phyloP scores from a whole-genome alignment of 2,113 vertebrate genomes.

The Megalops atlanticus region DNA sequence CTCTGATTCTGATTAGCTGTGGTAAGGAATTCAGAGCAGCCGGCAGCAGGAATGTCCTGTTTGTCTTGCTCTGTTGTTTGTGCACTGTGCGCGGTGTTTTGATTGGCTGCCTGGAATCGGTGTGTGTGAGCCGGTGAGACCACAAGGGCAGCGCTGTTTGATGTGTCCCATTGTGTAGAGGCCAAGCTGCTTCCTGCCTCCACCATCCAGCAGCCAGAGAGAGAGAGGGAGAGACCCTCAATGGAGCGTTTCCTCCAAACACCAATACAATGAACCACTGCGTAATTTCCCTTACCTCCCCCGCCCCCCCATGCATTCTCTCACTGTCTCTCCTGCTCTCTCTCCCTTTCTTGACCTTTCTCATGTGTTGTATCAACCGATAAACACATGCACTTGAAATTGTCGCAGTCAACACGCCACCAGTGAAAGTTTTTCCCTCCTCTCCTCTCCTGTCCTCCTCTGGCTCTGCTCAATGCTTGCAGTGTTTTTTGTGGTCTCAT shows the following conservation, averaged over 20 bases:
- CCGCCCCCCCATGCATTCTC: conserved; percentile 17
- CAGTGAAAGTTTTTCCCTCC: no score
- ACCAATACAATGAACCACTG: conserved; percentile 71
- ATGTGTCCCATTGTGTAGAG: conserved; percentile 78
- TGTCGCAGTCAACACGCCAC: no score
- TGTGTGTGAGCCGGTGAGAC: conserved; percentile 43
- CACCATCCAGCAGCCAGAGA: conserved; percentile 48
- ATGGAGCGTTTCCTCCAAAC: conserved; percentile 70
- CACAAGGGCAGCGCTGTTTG: conserved; percentile 68
- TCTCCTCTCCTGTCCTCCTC: neutral
- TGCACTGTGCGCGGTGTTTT: conserved; percentile 48
- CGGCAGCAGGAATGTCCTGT: conserved; percentile 81
- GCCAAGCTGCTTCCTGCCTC: conserved; percentile 76
- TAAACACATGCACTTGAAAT: neutral
- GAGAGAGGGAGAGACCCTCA: conserved; percentile 57
- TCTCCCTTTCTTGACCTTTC: neutral
- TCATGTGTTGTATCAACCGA: neutral
- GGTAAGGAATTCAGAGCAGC: conserved; percentile 74
- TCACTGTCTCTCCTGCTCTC: neutral
- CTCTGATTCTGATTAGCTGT: conserved; percentile 70
- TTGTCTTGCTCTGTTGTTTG: conserved; percentile 71
- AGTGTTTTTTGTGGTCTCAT: conserved; percentile 7
- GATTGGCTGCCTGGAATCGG: conserved; percentile 49
- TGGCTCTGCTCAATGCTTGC: neutral
- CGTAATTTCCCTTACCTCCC: conserved; percentile 64